Evolutionary conservation across 1,140 invertebrate genomes (phyloP).

Genomic region (Tigriopus japonicus): DNA sequence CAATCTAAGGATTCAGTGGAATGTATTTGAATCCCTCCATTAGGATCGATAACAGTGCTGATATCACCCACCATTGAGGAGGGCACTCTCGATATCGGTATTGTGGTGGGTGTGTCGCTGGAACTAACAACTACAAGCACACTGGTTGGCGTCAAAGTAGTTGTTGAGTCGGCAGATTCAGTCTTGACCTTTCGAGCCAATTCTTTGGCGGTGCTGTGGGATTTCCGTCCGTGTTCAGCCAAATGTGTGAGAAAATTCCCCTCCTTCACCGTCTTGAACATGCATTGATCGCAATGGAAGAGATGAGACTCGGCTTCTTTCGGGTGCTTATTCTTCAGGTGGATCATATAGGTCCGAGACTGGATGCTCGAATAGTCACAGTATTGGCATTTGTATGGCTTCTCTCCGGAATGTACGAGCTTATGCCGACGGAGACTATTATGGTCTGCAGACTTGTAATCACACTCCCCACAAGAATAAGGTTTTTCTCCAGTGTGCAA

Average conservation of each 20-base stretch:
- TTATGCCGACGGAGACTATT: constrained; percentile 58
- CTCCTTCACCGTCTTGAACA: background rate
- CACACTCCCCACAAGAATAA: constrained; percentile 53
- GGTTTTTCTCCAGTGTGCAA: constrained; percentile 59
- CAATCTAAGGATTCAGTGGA: too few species aligned
- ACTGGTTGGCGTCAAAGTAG: too few species aligned
- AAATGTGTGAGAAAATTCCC: background rate
- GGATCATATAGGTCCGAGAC: constrained; percentile 23
- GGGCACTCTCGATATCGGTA: too few species aligned
- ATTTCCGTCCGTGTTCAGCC: too few species aligned
- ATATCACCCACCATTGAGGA: too few species aligned
- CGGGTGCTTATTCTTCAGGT: background rate
- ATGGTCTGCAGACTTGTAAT: constrained; percentile 52
- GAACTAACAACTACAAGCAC: too few species aligned
- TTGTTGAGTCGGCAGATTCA: too few species aligned
- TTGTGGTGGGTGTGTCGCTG: too few species aligned
- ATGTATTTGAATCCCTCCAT: too few species aligned
- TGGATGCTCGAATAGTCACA: constrained; percentile 48
- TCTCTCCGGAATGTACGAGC: constrained; percentile 50
- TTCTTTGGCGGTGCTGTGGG: too few species aligned
- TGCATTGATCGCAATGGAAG: background rate
- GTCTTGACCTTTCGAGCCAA: too few species aligned
- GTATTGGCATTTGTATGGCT: constrained; percentile 44
- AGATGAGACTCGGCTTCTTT: background rate
- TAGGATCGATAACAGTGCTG: too few species aligned